Percentiles rank a stretch among this genome's conserved stretches.
Conservation (phyloP, 2,797 vertebrate species). For the Protonibea diacanthus region DNA sequence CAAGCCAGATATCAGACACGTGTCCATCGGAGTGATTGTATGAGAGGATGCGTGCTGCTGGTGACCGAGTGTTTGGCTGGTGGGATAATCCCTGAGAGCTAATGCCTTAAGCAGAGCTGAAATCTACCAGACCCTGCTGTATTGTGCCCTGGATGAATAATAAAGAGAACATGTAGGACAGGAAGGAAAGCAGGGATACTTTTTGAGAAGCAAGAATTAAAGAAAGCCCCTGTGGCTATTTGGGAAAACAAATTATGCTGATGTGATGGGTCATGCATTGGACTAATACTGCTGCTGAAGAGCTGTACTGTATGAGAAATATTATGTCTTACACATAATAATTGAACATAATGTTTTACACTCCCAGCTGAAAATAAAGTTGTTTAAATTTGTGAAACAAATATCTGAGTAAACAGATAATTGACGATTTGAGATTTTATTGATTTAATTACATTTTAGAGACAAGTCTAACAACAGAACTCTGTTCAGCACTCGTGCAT, state of each 20-base stretch:
- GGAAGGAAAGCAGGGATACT: background rate
- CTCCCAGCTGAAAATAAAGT: fast-evolving
- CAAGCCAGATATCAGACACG: conserved; percentile 58
- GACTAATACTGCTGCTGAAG: conserved; percentile 44
- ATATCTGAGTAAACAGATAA: too few species aligned
- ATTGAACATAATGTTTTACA: background rate
- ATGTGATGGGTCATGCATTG: conserved; percentile 26
- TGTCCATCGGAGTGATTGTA: conserved; percentile 56
- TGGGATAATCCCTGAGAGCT: conserved; percentile 74
- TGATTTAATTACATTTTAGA: too few species aligned
- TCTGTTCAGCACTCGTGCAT: too few species aligned
- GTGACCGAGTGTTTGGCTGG: conserved; percentile 44
- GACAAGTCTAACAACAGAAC: too few species aligned
- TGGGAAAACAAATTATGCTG: conserved; percentile 2
- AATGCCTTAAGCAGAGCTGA: conserved; percentile 76
- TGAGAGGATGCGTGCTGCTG: conserved; percentile 61
- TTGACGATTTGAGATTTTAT: too few species aligned
- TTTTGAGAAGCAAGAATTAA: background rate
- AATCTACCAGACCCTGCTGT: conserved; percentile 55
- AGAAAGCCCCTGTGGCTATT: background rate
- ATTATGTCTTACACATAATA: conserved; percentile 39
- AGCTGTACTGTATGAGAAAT: background rate
- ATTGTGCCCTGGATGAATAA: conserved; percentile 44
- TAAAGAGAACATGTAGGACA: background rate
- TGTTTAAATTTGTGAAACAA: background rate